A percentile compares a stretch with the other conserved stretches of the same genome.
phyloP scores from a whole-genome alignment of 1,140 invertebrate species.

The Listronotus oregonensis region DNA sequence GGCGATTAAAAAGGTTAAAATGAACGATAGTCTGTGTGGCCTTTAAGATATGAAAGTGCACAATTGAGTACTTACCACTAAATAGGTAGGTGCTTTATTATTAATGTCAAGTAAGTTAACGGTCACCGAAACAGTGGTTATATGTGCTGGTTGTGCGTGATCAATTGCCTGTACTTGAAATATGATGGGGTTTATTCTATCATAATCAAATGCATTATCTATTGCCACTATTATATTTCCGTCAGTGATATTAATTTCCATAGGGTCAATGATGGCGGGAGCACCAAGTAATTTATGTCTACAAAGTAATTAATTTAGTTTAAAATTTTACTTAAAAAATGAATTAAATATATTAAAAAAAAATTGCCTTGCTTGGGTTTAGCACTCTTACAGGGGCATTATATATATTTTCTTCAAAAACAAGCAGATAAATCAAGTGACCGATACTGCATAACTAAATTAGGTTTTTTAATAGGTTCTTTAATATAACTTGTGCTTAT shows the following conservation, averaged over 20 bases:
- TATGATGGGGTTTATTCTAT: constrained; percentile 60
- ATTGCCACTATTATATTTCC: constrained; percentile 58
- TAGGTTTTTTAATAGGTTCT: too few relatives aligned
- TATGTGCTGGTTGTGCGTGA: constrained; percentile 54
- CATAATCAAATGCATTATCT: constrained; percentile 62
- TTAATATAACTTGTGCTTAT: too few relatives aligned
- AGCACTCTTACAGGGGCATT: too few relatives aligned
- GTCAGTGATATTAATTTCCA: constrained; percentile 56
- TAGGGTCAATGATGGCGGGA: constrained; percentile 20
- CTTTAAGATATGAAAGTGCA: too few relatives aligned
- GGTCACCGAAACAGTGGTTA: constrained; percentile 58
- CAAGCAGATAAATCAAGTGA: too few relatives aligned
- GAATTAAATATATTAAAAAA: background rate
- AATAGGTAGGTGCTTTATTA: constrained; percentile 62
- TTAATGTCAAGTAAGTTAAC: constrained; percentile 63
- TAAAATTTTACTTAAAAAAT: background rate
- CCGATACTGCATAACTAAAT: too few relatives aligned
- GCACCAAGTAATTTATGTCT: constrained; percentile 32
- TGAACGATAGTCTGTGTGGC: too few relatives aligned
- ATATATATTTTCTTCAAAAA: too few relatives aligned
- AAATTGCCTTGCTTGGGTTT: too few relatives aligned
- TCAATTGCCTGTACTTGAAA: constrained; percentile 61
- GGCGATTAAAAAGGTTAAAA: too few relatives aligned
- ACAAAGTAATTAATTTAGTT: constrained; percentile 5
- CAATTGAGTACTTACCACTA: constrained; percentile 51